phyloP scores from a whole-genome alignment of 2,797 vertebrate genomes.

The Agapornis canus region DNA sequence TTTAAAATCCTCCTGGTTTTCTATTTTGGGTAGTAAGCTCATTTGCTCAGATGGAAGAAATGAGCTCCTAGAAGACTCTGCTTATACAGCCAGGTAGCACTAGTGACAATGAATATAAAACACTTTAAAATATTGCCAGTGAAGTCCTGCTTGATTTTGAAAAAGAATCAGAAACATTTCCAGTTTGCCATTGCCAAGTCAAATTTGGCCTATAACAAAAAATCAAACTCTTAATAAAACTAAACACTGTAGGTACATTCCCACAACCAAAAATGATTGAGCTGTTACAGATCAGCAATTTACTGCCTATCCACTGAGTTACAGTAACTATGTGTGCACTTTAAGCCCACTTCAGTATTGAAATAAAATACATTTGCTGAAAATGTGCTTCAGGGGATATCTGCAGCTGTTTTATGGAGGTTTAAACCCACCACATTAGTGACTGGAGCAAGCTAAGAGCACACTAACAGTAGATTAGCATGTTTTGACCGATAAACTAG shows the following conservation, averaged over 20 bases:
- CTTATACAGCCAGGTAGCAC: background rate
- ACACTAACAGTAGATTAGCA: background rate
- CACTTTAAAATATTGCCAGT: conserved; percentile 2
- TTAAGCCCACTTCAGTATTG: background rate
- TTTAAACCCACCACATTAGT: background rate
- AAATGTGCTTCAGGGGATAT: background rate
- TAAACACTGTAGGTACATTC: background rate
- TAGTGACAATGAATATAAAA: background rate
- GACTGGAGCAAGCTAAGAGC: background rate
- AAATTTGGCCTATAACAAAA: conserved; percentile 21
- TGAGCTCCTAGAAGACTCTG: background rate
- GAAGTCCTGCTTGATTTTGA: conserved; percentile 2
- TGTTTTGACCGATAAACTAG: background rate
- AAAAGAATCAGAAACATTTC: conserved; percentile 5
- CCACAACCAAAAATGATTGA: conserved; percentile 17
- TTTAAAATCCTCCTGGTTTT: background rate
- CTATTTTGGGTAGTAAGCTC: background rate
- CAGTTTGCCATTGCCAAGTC: background rate
- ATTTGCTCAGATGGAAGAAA: background rate
- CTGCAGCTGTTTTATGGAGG: background rate
- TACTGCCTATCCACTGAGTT: background rate
- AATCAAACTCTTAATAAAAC: conserved; percentile 38
- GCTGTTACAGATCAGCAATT: conserved; percentile 24
- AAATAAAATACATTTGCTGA: conserved; percentile 32
- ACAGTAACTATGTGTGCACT: background rate